Conservation (phyloP, 1,140 invertebrate genomes). For the Brachystomella parvula region DNA sequence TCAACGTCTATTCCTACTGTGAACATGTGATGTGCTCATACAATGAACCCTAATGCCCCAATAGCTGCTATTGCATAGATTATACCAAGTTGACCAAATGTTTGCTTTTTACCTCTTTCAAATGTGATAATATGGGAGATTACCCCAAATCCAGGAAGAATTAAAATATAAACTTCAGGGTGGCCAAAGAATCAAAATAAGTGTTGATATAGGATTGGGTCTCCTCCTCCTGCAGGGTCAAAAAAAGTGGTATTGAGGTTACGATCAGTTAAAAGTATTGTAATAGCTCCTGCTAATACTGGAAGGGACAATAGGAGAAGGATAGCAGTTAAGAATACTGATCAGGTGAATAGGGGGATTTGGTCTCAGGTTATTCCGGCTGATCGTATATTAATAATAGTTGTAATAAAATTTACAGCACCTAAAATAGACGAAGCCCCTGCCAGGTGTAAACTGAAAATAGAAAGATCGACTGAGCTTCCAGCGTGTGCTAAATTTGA, state of each 20-base stretch:
- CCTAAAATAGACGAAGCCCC: constrained; percentile 60
- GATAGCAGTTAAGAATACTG: constrained; percentile 59
- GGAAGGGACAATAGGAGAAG: constrained; percentile 57
- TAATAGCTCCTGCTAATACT: constrained; percentile 63
- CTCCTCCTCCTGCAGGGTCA: constrained; percentile 46
- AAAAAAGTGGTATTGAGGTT: constrained; percentile 50
- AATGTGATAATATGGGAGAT: constrained; percentile 41
- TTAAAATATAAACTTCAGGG: constrained; percentile 61
- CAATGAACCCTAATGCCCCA: constrained; percentile 55
- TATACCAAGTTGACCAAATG: constrained; percentile 42
- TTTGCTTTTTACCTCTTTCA: constrained; percentile 41
- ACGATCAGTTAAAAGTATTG: constrained; percentile 55
- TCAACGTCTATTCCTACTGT: constrained; percentile 64
- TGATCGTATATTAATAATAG: constrained; percentile 44
- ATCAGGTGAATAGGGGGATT: constrained; percentile 51
- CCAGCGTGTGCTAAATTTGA: constrained; percentile 50
- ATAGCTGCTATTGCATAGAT: constrained; percentile 44
- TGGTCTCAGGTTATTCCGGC: constrained; percentile 39
- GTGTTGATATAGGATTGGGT: constrained; percentile 50
- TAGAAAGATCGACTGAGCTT: constrained; percentile 56
- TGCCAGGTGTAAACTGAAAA: constrained; percentile 59
- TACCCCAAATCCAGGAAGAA: constrained; percentile 48
- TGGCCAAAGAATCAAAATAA: constrained; percentile 57
- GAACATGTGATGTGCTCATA: constrained; percentile 64
- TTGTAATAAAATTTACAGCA: constrained; percentile 55